These are phyloP conservation scores for Nannoperca australis DNA, from an alignment of 2,797 vertebrate genomes.

Conservation along the genomic window DNA sequence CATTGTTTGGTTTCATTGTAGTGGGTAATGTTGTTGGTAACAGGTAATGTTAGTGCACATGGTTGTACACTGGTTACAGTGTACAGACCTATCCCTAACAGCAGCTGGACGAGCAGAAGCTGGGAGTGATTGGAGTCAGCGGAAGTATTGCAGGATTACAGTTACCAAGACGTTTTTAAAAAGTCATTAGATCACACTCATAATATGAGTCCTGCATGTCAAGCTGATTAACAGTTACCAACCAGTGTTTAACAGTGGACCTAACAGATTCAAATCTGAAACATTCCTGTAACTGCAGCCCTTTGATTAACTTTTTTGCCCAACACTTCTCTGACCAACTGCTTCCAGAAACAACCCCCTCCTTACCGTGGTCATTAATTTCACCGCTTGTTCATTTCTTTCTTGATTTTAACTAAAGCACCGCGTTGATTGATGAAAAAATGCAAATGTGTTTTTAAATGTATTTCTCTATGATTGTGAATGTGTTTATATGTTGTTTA, in stretches of 20 bases:
- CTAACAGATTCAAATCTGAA: background rate
- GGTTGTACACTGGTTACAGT: conserved; percentile 16
- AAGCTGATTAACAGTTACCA: background rate
- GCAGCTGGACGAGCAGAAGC: conserved; percentile 43
- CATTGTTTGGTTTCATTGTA: conserved; percentile 29
- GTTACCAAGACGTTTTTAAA: background rate
- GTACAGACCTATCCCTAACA: conserved; percentile 17
- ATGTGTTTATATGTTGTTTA: background rate
- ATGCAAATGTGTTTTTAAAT: conserved; percentile 24
- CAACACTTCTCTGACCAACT: conserved; percentile 26
- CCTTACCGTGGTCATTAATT: background rate
- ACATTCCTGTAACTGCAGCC: background rate
- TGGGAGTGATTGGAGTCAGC: conserved; percentile 37
- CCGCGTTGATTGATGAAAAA: background rate
- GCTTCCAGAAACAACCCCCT: conserved; percentile 26
- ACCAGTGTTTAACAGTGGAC: background rate
- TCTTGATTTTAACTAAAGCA: conserved; percentile 8
- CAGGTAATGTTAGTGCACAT: conserved; percentile 50
- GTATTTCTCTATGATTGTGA: conserved; percentile 30
- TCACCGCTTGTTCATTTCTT: conserved; percentile 12
- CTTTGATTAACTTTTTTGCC: background rate
- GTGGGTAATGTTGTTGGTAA: conserved; percentile 48
- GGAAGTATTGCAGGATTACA: conserved; percentile 43
- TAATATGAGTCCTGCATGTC: background rate
- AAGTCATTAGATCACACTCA: background rate